Conservation (phyloP, 2,113 vertebrate genomes). For the Halichoerus grypus region DNA sequence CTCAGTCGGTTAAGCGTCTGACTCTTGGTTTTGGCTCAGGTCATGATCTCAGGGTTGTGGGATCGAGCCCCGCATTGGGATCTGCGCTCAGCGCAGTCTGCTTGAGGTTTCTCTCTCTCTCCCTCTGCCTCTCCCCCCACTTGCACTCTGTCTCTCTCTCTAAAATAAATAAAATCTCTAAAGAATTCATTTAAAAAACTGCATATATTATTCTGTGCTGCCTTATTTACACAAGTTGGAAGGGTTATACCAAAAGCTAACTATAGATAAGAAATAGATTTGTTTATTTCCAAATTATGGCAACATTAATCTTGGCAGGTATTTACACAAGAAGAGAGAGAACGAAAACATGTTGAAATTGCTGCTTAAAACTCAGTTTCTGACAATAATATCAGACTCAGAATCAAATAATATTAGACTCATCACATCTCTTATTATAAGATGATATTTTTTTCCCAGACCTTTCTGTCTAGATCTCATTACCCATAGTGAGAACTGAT, state of each 20-base stretch:
- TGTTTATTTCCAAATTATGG: conserved; percentile 41
- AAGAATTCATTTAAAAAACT: neutral
- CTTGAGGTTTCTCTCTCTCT: neutral
- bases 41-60: neutral
- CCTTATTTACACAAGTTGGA: neutral
- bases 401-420: neutral
- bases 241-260: neutral
- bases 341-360: neutral
- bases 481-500: neutral
- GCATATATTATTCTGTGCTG: neutral
- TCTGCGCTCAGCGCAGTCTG: neutral
- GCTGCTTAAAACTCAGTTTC: neutral
- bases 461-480: neutral
- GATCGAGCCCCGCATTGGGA: neutral
- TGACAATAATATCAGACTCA: neutral
- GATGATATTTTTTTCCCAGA: neutral
- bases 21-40: neutral
- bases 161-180: neutral
- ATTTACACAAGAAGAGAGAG: neutral
- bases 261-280: neutral
- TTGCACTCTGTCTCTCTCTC: neutral
- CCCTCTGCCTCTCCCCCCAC: neutral
- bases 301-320: neutral
- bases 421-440: neutral
- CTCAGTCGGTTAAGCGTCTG: neutral